A percentile compares a stretch with the other conserved stretches of the same genome.
Conservation (phyloP, 1,140 invertebrate species). For the Telenomus remus region DNA sequence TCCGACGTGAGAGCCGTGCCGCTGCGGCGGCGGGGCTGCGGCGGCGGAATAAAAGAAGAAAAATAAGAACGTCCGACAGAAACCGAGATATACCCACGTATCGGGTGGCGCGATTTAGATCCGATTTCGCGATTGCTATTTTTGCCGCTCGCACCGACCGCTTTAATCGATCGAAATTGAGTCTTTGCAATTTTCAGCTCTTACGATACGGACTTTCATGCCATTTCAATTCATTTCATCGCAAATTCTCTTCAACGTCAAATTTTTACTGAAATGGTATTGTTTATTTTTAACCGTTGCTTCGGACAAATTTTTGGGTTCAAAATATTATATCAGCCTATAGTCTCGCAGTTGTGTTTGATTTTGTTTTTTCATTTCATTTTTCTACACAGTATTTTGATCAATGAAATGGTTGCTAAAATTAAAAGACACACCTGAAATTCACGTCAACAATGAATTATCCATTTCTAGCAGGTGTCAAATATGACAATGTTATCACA, state of each 20-base stretch:
- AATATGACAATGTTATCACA: too few species aligned
- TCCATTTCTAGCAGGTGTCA: too few species aligned
- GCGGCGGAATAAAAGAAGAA: slow-evolving; percentile 50
- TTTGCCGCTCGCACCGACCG: background rate
- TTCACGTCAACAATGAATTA: too few species aligned
- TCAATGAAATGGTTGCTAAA: too few species aligned
- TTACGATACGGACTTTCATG: background rate
- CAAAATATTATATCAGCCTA: too few species aligned
- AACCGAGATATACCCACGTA: slow-evolving; percentile 39
- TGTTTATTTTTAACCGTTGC: too few species aligned
- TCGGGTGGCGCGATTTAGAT: slow-evolving; percentile 37
- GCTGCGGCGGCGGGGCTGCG: slow-evolving; percentile 30
- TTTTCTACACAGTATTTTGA: too few species aligned
- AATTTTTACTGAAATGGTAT: background rate
- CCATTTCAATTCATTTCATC: background rate
- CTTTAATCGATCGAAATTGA: slow-evolving; percentile 19
- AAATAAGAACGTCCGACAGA: slow-evolving; percentile 45
- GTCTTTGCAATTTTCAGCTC: slow-evolving; percentile 3
- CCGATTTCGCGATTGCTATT: slow-evolving; percentile 27
- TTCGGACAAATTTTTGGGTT: too few species aligned
- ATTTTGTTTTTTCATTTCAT: too few species aligned
- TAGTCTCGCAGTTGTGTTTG: too few species aligned
- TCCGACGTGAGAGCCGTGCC: slow-evolving; percentile 55
- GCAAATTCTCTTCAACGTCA: background rate
- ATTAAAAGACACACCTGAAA: too few species aligned